Evolutionary conservation across 1,140 invertebrate genomes (phyloP).

Genomic region (Anastrepha obliqua): DNA sequence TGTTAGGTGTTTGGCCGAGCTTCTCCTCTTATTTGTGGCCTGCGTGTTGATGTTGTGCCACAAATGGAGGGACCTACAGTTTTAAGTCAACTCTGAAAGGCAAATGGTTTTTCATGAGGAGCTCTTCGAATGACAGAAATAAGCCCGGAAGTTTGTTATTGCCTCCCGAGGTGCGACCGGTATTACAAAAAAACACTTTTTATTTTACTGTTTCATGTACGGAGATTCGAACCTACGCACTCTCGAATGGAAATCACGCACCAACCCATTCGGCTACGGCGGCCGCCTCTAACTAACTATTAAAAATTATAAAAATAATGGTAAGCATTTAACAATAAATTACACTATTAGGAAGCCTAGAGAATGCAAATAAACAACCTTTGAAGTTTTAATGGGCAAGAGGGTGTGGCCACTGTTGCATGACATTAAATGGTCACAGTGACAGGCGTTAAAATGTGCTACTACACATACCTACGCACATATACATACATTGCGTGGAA

Average conservation of each 20-base stretch:
- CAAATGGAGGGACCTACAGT: too few relatives aligned
- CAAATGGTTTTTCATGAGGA: too few relatives aligned
- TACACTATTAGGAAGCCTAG: conserved; percentile 30
- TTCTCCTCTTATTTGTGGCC: too few relatives aligned
- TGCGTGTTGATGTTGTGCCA: too few relatives aligned
- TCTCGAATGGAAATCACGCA: not conserved
- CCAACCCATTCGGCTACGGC: not conserved
- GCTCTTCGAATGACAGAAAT: too few relatives aligned
- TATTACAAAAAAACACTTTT: too few relatives aligned
- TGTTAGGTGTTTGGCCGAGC: too few relatives aligned
- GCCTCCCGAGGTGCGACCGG: too few relatives aligned
- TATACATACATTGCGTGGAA: not conserved
- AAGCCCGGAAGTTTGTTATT: too few relatives aligned
- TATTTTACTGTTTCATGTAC: too few relatives aligned
- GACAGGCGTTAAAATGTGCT: conserved; percentile 11
- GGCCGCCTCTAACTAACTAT: too few relatives aligned
- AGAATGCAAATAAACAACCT: conserved; percentile 41
- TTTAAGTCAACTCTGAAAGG: too few relatives aligned
- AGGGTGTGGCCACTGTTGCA: conserved; percentile 24
- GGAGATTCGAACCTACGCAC: not conserved
- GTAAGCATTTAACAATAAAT: conserved; percentile 33
- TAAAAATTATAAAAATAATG: not conserved
- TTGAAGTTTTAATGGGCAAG: not conserved
- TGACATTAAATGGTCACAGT: conserved; percentile 38
- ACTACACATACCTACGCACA: not conserved